Percentiles rank a stretch among this genome's conserved stretches.
Evolutionary conservation across 2,888 invertebrate species (phyloP).

Genomic region (Ectemnius cavifrons): DNA sequence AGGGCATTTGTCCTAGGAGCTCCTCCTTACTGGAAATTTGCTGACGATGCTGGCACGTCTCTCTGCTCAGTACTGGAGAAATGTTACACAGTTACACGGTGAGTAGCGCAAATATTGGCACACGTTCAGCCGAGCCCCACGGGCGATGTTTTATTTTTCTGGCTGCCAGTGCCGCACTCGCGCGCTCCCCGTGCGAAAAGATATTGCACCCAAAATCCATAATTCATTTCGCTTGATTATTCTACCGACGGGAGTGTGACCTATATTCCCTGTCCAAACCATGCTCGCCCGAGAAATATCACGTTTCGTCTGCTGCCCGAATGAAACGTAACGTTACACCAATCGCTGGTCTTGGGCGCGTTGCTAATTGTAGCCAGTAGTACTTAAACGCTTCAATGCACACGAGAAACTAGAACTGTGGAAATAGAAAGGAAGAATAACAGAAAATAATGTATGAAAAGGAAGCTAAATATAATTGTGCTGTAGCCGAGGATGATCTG

Average conservation of each 20-base stretch:
- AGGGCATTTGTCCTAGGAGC: slow-evolving; percentile 25
- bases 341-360: too few relatives aligned
- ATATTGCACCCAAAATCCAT: slow-evolving; percentile 23
- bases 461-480: too few relatives aligned
- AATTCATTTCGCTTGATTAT: slow-evolving; percentile 24
- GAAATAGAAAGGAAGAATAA: too few relatives aligned
- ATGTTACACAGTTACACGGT: slow-evolving; percentile 26
- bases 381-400: too few relatives aligned
- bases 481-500: too few relatives aligned
- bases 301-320: too few relatives aligned
- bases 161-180: not conserved
- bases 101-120: slow-evolving; percentile 41
- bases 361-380: too few relatives aligned
- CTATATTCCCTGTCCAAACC: not conserved
- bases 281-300: not conserved
- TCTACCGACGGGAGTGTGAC: slow-evolving; percentile 9
- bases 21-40: slow-evolving; percentile 33
- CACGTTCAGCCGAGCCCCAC: slow-evolving; percentile 9
- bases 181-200: slow-evolving; percentile 4
- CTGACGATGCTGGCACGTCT: not conserved
- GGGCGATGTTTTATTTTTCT: slow-evolving; percentile 21
- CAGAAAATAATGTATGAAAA: too few relatives aligned
- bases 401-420: too few relatives aligned
- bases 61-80: not conserved
- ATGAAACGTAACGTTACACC: too few relatives aligned